phyloP scores from a whole-genome alignment of 2,113 vertebrate genomes.

The Oxyruncus cristatus region DNA sequence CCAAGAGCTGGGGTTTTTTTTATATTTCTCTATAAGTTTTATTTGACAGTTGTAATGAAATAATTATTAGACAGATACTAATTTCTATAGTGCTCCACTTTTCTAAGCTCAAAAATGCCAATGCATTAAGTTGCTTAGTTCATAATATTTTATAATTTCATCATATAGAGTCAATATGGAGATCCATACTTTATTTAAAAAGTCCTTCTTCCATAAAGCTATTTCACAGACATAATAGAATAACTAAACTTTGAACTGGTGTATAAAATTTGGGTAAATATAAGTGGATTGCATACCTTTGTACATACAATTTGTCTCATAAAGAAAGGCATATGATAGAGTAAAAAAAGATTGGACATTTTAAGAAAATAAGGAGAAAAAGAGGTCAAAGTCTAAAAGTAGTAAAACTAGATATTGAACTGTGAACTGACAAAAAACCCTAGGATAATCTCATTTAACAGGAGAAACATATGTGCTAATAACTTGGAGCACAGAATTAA shows the following conservation, averaged over 20 bases:
- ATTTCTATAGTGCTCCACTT: not conserved
- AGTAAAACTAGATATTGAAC: not conserved
- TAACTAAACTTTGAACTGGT: not conserved
- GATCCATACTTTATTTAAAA: not conserved
- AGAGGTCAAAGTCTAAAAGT: not conserved
- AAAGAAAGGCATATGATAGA: not conserved
- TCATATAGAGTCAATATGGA: not conserved
- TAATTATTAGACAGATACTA: not conserved
- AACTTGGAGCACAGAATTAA: not conserved
- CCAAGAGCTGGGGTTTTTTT: accelerated
- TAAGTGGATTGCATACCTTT: not conserved
- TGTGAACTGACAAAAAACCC: not conserved
- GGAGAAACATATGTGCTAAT: not conserved
- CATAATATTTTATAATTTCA: not conserved
- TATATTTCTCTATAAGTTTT: not conserved
- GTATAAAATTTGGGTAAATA: not conserved
- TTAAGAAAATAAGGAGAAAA: not conserved
- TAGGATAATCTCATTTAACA: not conserved
- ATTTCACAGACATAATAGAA: not conserved
- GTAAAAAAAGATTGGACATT: not conserved
- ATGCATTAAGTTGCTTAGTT: not conserved
- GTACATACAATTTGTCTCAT: not conserved
- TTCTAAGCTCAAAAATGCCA: not conserved
- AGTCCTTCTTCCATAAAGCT: not conserved
- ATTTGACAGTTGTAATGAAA: not conserved